Conservation (phyloP, 2,113 vertebrate species). For the Cynopterus brachyotis region DNA sequence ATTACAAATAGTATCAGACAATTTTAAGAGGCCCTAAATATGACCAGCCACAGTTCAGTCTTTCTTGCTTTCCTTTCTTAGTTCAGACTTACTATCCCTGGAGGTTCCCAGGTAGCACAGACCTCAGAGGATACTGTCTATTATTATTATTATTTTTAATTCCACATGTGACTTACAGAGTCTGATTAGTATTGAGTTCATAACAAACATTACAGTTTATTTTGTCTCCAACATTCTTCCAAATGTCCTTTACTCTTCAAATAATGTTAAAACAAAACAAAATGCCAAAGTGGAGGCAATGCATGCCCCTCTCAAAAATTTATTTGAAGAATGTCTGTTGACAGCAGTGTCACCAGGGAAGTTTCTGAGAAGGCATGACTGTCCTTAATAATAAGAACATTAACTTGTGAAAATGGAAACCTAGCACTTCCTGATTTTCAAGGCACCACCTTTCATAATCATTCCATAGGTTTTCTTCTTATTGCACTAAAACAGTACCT, state of each 20-base stretch:
- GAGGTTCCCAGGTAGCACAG: not conserved
- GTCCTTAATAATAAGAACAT: not conserved
- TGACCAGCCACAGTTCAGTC: not conserved
- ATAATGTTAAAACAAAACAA: not conserved
- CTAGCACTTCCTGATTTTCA: not conserved
- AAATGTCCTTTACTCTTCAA: not conserved
- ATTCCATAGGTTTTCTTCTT: not conserved
- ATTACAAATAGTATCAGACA: not conserved
- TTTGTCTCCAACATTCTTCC: not conserved
- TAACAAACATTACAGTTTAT: not conserved
- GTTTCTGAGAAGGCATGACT: not conserved
- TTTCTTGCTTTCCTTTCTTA: not conserved
- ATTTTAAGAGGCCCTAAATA: not conserved
- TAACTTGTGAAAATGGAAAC: not conserved
- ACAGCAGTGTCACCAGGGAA: rapidly evolving
- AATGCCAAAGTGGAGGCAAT: not conserved
- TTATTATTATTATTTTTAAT: not conserved
- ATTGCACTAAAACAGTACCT: not conserved
- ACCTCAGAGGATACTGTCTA: not conserved
- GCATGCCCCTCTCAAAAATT: not conserved
- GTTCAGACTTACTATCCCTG: not conserved
- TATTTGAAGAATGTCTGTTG: not conserved
- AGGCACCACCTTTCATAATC: rapidly evolving
- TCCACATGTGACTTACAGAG: not conserved
- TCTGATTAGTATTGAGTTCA: not conserved